Percentiles rank a stretch among this genome's conserved stretches.
phyloP scores from a whole-genome alignment of 2,113 vertebrate species.

The Panurus biarmicus region DNA sequence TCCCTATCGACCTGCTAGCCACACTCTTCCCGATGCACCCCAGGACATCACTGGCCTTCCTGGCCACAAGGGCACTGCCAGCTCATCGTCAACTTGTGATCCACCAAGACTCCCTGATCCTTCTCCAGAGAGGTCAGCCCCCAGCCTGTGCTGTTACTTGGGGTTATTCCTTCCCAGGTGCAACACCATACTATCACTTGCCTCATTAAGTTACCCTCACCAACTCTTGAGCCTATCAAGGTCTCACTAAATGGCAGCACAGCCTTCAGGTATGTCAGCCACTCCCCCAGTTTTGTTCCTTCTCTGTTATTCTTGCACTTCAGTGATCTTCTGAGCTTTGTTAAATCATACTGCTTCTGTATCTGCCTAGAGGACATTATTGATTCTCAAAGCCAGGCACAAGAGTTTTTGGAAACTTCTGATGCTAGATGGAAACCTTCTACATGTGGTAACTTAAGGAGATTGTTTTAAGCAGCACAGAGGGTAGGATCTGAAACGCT shows the following conservation, averaged over 20 bases:
- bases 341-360: neutral
- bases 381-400: neutral
- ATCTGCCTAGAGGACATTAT: neutral
- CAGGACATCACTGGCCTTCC: neutral
- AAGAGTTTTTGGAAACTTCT: neutral
- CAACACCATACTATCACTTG: neutral
- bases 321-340: neutral
- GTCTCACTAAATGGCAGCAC: neutral
- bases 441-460: neutral
- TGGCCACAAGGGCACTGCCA: neutral
- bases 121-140: neutral
- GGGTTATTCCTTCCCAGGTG: neutral
- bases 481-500: neutral
- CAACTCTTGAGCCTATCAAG: neutral
- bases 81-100: neutral
- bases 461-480: neutral
- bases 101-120: fast-evolving
- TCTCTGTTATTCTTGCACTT: neutral
- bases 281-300: neutral
- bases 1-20: neutral
- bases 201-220: neutral
- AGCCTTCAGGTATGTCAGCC: neutral
- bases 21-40: fast-evolving
- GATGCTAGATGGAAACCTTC: neutral
- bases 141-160: neutral